Percentiles rank a stretch among this genome's conserved stretches.
These are phyloP conservation scores for Turritopsis rubra DNA, from an alignment of 30 jellyfish, hydroid and myxozoan genomes.

Conservation along the genomic window DNA sequence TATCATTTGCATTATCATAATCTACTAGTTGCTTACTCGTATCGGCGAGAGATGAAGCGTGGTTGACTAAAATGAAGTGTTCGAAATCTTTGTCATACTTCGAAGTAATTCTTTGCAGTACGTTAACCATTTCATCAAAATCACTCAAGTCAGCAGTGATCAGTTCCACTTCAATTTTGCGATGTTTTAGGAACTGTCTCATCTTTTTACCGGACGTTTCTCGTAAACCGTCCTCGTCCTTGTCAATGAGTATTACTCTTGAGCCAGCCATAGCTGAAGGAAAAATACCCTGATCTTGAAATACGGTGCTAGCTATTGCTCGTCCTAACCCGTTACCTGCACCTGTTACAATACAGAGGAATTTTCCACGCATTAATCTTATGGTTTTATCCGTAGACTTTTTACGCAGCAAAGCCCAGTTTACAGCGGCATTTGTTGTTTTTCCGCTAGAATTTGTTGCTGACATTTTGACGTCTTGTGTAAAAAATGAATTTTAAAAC, in stretches of 20 bases:
- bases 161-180: conserved; percentile 25
- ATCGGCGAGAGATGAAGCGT: conserved; percentile 23
- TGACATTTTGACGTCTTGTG: not conserved
- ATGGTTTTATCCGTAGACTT: not conserved
- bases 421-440: not conserved
- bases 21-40: conserved; percentile 11
- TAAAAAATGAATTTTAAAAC: not conserved
- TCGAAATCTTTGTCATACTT: conserved; percentile 25
- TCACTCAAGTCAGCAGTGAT: conserved; percentile 18
- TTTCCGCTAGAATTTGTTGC: not conserved
- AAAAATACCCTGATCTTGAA: conserved; percentile 31
- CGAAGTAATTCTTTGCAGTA: not conserved
- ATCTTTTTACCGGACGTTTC: conserved; percentile 29
- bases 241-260: conserved; percentile 22
- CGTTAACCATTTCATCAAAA: not conserved
- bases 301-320: conserved; percentile 16
- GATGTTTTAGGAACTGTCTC: conserved; percentile 28
- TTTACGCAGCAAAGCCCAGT: conserved; percentile 17
- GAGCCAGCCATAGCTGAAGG: conserved; percentile 34
- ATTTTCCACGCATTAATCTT: conserved; percentile 21
- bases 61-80: conserved; percentile 20
- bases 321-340: conserved; percentile 35
- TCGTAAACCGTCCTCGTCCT: conserved; percentile 23
- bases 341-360: conserved; percentile 27
- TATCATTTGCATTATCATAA: conserved; percentile 10